These are phyloP conservation scores for cat (Felis catus) DNA, from an alignment of 2,113 vertebrate species.

Conservation along the genomic window F.catus_Fca126_mat1.0 CM031416.1:65115001-65115500, in stretches of 20 bases:
- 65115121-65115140: background rate
- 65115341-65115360: background rate
- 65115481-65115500: background rate
- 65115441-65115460: rapidly evolving
- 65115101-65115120: background rate
- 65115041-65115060: background rate
- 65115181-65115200: background rate
- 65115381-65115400: background rate
- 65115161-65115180: background rate
- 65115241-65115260: background rate
- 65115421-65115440: background rate
- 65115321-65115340: background rate
- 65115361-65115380: background rate
- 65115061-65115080: background rate
- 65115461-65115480: background rate
- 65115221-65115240: background rate
- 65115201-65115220: background rate
- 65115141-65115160: background rate
- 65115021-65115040: background rate
- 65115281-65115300: background rate
- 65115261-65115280: background rate
- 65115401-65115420: background rate
- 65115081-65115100: background rate
- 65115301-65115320: background rate
- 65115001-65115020: constrained; percentile 87